phyloP scores from a whole-genome alignment of 2,888 invertebrate genomes.

The Cryptocephalus moraei region DNA sequence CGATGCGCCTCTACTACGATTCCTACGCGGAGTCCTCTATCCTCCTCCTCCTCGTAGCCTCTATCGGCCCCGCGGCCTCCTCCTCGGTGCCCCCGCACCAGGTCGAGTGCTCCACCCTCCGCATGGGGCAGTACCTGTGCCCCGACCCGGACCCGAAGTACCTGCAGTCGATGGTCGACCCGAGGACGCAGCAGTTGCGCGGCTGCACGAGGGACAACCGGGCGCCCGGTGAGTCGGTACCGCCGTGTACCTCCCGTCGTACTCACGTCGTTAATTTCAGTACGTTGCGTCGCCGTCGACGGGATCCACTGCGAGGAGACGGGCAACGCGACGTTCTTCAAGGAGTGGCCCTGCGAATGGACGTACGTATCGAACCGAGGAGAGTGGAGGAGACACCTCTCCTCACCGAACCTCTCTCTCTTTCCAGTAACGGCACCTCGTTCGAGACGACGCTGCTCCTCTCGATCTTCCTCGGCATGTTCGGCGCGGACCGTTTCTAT shows the following conservation, averaged over 20 bases:
- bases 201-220: conserved; percentile 72
- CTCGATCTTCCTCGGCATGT: conserved; percentile 96
- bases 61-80: no score
- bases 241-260: neutral
- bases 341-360: conserved; percentile 83
- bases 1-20: no score
- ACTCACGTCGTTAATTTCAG: conserved; percentile 34
- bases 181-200: conserved; percentile 75
- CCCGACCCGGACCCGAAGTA: conserved; percentile 64
- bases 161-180: conserved; percentile 60
- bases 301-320: conserved; percentile 73
- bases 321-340: conserved; percentile 69
- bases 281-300: conserved; percentile 72
- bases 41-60: no score
- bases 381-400: conserved; percentile 40
- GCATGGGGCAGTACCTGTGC: conserved; percentile 74
- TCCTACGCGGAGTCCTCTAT: no score
- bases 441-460: conserved; percentile 85
- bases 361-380: no score
- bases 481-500: conserved; percentile 95
- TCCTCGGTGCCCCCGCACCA: neutral
- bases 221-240: conserved; percentile 57
- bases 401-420: neutral
- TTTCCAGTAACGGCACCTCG: conserved; percentile 80
- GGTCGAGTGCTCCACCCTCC: conserved; percentile 59